phyloP scores from a whole-genome alignment of 2,113 vertebrate species.

The Phaethornis superciliosus region DNA sequence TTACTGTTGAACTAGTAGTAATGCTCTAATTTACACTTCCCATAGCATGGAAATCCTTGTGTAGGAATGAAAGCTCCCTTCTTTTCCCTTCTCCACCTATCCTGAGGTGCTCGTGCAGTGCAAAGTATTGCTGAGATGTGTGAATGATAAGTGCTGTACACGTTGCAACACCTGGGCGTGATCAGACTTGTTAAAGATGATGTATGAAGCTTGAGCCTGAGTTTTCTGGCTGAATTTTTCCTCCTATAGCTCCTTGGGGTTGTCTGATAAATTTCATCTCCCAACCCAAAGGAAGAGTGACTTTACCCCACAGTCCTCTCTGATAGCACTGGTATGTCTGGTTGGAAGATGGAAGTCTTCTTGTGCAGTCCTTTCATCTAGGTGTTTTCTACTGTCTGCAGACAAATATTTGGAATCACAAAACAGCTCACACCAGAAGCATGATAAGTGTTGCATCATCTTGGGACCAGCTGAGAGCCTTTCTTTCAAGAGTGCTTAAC shows the following conservation, averaged over 20 bases:
- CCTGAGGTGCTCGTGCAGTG: neutral
- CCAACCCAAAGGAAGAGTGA: neutral
- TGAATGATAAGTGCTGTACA: neutral
- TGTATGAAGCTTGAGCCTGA: neutral
- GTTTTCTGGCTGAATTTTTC: neutral
- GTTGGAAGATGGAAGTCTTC: neutral
- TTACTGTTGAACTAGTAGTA: constrained; percentile 49
- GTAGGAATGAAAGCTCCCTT: constrained; percentile 26
- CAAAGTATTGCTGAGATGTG: neutral
- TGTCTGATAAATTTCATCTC: neutral
- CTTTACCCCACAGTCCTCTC: neutral
- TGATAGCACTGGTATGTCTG: neutral
- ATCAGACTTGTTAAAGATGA: neutral
- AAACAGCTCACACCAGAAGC: neutral
- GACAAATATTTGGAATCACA: neutral
- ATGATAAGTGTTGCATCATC: neutral
- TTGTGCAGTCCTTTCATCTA: neutral
- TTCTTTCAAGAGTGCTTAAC: neutral
- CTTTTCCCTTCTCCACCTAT: constrained; percentile 47
- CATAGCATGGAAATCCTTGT: constrained; percentile 51
- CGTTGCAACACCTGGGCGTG: neutral
- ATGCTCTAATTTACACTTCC: constrained; percentile 67
- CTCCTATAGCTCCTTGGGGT: neutral
- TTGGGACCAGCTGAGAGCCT: neutral
- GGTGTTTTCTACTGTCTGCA: neutral